Percentiles rank a stretch among this genome's conserved stretches.
Evolutionary conservation across 2,888 invertebrate genomes (phyloP).

Genomic region (Laothoe populi): DNA sequence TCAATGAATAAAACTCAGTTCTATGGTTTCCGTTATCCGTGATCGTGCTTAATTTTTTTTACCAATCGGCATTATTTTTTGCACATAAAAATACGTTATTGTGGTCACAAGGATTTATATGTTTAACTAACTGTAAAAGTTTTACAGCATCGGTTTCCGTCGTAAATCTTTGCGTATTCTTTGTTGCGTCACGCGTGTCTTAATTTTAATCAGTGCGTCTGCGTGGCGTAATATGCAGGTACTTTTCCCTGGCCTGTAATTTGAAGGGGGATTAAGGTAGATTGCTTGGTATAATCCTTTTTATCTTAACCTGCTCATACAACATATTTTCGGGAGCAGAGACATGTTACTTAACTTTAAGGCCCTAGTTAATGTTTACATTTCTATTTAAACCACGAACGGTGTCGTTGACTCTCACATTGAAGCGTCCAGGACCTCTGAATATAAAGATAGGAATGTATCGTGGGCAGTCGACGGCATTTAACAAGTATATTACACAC

Average conservation of each 20-base stretch:
- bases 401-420: slow-evolving; percentile 52
- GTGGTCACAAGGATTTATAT: neutral
- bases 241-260: slow-evolving; percentile 22
- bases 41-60: neutral
- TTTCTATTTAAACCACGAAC: slow-evolving; percentile 45
- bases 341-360: slow-evolving; percentile 45
- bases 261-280: slow-evolving; percentile 31
- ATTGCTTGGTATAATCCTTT: slow-evolving; percentile 50
- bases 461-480: slow-evolving; percentile 43
- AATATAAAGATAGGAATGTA: slow-evolving; percentile 52
- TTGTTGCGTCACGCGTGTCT: slow-evolving; percentile 25
- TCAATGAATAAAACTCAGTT: too few relatives aligned
- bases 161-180: slow-evolving; percentile 26
- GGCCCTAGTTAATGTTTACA: slow-evolving; percentile 48
- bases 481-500: slow-evolving; percentile 38
- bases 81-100: neutral
- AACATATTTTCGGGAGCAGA: slow-evolving; percentile 31
- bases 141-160: slow-evolving; percentile 28
- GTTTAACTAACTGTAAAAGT: neutral
- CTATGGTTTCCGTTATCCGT: too few relatives aligned
- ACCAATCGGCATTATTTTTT: neutral
- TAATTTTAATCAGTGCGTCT: slow-evolving; percentile 27
- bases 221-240: slow-evolving; percentile 25
- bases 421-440: slow-evolving; percentile 44
- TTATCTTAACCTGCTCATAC: slow-evolving; percentile 47